Evolutionary conservation across 2,113 vertebrate genomes (phyloP).

Genomic region (Pristiophorus japonicus): DNA sequence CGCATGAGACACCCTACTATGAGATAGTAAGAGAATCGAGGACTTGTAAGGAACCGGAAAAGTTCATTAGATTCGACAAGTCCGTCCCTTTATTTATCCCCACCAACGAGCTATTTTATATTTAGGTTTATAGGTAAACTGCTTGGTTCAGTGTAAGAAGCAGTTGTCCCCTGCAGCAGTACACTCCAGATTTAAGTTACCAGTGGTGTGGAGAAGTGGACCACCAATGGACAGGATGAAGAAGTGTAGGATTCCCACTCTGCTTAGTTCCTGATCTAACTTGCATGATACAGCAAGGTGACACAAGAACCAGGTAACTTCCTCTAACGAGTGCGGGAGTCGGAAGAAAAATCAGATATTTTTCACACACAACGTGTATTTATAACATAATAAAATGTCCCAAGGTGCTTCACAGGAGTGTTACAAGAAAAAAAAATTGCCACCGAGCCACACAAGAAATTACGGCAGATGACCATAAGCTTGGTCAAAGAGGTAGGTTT

Average conservation of each 20-base stretch:
- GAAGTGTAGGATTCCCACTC: background rate
- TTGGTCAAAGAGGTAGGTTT: no score
- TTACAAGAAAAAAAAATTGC: no score
- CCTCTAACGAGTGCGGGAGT: background rate
- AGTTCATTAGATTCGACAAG: background rate
- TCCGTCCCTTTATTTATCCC: background rate
- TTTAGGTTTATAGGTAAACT: background rate
- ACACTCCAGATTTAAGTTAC: no score
- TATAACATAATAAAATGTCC: no score
- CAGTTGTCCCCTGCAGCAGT: background rate
- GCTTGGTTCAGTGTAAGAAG: background rate
- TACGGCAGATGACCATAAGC: no score
- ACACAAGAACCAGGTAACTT: background rate
- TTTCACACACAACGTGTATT: no score
- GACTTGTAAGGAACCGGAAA: background rate
- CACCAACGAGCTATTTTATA: background rate
- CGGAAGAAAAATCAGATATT: background rate
- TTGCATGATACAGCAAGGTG: background rate
- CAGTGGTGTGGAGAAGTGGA: no score
- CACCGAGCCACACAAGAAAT: no score
- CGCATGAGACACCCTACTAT: background rate
- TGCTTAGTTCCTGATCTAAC: background rate
- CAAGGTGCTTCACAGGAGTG: no score
- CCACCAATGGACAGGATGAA: background rate
- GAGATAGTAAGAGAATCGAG: background rate